Evolutionary conservation across 2,888 invertebrate genomes (phyloP).

Genomic region (Cheilosia variabilis): DNA sequence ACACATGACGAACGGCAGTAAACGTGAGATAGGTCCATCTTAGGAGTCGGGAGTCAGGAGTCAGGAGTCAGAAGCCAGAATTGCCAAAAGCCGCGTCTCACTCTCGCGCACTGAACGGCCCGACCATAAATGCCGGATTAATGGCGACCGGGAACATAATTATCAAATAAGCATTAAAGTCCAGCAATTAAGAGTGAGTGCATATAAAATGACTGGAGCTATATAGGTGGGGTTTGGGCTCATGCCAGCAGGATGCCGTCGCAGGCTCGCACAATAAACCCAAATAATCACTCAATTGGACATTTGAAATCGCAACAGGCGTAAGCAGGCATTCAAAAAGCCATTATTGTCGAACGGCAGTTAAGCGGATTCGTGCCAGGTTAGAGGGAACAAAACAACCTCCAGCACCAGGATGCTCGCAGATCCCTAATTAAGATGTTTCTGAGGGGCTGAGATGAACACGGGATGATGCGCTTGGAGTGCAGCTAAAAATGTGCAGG

Average conservation of each 20-base stretch:
- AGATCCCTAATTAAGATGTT: constrained; percentile 70
- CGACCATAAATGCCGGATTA: constrained; percentile 64
- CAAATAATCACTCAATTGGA: constrained; percentile 71
- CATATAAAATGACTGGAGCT: not conserved
- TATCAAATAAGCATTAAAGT: constrained; percentile 72
- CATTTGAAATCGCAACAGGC: constrained; percentile 29
- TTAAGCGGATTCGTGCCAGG: constrained; percentile 14
- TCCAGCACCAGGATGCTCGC: constrained; percentile 17
- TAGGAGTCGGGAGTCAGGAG: constrained; percentile 48
- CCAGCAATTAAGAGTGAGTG: constrained; percentile 46
- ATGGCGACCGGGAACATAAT: constrained; percentile 73
- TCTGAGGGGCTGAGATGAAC: not conserved
- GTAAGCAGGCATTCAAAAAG: constrained; percentile 47
- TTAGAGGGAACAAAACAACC: not conserved
- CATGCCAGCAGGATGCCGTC: constrained; percentile 16
- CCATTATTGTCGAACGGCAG: constrained; percentile 42
- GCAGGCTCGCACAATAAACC: constrained; percentile 15
- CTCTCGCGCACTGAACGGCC: constrained; percentile 37
- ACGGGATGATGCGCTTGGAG: too few species aligned
- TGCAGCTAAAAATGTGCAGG: constrained; percentile 40
- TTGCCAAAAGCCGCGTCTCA: constrained; percentile 8
- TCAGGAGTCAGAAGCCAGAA: constrained; percentile 28
- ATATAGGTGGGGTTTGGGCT: constrained; percentile 1
- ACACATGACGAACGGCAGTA: constrained; percentile 64
- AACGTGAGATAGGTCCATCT: constrained; percentile 54